Evolutionary conservation across 2,888 invertebrate genomes (phyloP).

Genomic region (Amiota communis): DNA sequence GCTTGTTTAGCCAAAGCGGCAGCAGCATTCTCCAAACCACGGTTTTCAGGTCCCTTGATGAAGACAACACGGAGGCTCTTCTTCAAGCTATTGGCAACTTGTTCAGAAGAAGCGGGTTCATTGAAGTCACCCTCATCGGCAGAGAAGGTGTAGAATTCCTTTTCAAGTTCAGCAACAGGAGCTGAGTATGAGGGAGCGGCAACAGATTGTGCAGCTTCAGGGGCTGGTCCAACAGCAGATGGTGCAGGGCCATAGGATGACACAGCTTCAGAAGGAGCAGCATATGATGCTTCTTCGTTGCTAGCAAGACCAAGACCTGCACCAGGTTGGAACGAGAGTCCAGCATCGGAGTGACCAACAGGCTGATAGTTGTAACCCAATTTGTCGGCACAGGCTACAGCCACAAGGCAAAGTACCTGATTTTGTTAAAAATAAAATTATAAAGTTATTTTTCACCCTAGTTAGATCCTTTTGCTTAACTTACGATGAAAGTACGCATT

Average conservation of each 20-base stretch:
- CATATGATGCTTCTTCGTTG: slow-evolving; percentile 42
- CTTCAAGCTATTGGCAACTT: slow-evolving; percentile 51
- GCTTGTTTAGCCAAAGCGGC: slow-evolving; percentile 60
- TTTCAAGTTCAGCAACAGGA: slow-evolving; percentile 55
- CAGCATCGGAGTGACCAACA: slow-evolving; percentile 49
- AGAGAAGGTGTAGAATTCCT: slow-evolving; percentile 67
- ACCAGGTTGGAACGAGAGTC: slow-evolving; percentile 62
- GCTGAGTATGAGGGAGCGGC: slow-evolving; percentile 45
- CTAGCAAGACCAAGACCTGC: slow-evolving; percentile 22
- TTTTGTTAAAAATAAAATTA: not conserved
- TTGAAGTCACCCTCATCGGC: slow-evolving; percentile 66
- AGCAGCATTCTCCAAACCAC: slow-evolving; percentile 63
- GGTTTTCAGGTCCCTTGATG: slow-evolving; percentile 70
- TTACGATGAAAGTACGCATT: slow-evolving; percentile 62
- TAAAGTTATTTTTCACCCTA: not conserved
- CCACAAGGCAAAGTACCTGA: slow-evolving; percentile 54
- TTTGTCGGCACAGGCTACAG: slow-evolving; percentile 52
- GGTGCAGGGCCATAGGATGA: slow-evolving; percentile 24
- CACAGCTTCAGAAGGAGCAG: slow-evolving; percentile 32
- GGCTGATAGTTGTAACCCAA: slow-evolving; percentile 63
- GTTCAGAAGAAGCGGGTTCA: slow-evolving; percentile 52
- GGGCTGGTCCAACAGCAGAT: slow-evolving; percentile 19
- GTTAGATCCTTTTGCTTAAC: slow-evolving; percentile 36
- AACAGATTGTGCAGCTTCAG: slow-evolving; percentile 13
- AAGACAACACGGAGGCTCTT: slow-evolving; percentile 69